A percentile compares a stretch with the other conserved stretches of the same genome.
These are phyloP conservation scores for Hyles lineata DNA, from an alignment of 2,888 invertebrate genomes.

Conservation along the genomic window DNA sequence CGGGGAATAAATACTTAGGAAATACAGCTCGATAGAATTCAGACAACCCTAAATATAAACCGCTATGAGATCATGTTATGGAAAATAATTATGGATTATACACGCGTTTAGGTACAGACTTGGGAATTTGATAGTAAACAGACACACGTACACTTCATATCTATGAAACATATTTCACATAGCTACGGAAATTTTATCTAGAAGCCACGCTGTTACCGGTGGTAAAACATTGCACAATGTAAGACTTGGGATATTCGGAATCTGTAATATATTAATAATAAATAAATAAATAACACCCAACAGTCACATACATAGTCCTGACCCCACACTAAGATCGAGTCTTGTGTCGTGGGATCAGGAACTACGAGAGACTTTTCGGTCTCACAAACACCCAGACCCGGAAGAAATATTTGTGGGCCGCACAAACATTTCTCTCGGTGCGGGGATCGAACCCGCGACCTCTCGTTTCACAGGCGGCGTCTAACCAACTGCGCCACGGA, in stretches of 20 bases:
- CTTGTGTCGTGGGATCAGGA: no score
- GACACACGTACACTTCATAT: conserved; percentile 25
- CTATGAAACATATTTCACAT: conserved; percentile 20
- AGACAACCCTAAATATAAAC: conserved; percentile 18
- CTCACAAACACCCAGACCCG: no score
- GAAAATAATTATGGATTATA: conserved; percentile 35
- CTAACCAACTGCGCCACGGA: no score
- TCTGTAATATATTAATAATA: no score
- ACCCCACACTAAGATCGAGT: no score
- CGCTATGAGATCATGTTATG: conserved; percentile 36
- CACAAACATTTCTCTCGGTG: no score
- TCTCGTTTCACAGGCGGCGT: no score
- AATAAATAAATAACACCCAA: no score
- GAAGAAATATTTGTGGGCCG: no score
- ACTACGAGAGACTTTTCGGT: no score
- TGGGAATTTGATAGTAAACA: conserved; percentile 33
- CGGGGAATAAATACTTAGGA: neutral
- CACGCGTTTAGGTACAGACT: conserved; percentile 28
- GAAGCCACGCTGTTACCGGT: neutral
- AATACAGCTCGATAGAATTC: neutral
- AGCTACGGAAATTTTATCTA: conserved; percentile 16
- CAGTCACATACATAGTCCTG: no score
- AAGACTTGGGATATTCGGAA: neutral
- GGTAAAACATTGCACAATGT: neutral
- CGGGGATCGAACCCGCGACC: no score